A percentile compares a stretch with the other conserved stretches of the same genome.
Evolutionary conservation across 2,888 invertebrate species (phyloP).

Genomic region (Dorcus parallelipipedus): DNA sequence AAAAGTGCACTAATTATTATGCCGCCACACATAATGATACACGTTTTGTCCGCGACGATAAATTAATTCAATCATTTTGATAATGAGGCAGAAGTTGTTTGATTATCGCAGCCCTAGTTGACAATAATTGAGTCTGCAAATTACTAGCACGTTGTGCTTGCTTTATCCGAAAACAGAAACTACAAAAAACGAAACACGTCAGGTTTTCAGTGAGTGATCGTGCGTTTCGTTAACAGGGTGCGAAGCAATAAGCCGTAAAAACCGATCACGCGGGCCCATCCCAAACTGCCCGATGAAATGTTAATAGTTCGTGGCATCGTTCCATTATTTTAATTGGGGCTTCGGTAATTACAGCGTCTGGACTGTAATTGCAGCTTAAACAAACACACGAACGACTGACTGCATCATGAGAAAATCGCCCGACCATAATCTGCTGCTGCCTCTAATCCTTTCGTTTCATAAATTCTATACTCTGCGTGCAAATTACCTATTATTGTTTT

Average conservation of each 20-base stretch:
- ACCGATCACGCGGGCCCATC: slow-evolving; percentile 9
- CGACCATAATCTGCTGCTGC: slow-evolving; percentile 10
- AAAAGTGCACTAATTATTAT: no score
- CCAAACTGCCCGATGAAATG: slow-evolving; percentile 40
- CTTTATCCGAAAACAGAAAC: no score
- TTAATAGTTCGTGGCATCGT: slow-evolving; percentile 51
- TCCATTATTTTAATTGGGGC: slow-evolving; percentile 53
- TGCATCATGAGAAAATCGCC: slow-evolving; percentile 23
- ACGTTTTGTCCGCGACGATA: neutral
- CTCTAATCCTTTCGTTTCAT: neutral
- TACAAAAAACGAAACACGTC: no score
- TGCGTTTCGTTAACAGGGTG: neutral
- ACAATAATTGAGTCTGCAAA: no score
- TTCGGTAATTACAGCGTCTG: slow-evolving; percentile 49
- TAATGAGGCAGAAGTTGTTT: neutral
- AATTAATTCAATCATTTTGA: neutral
- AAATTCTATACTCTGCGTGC: neutral
- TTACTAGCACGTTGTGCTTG: no score
- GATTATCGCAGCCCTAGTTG: no score
- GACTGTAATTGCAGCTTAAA: slow-evolving; percentile 41
- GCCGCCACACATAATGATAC: neutral
- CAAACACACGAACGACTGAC: slow-evolving; percentile 41
- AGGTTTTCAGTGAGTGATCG: no score
- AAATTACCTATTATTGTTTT: no score
- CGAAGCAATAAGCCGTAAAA: slow-evolving; percentile 7